Evolutionary conservation across 2,888 invertebrate genomes (phyloP), one percentile per base, ranked within the genome.

Genomic region (Philereme vetulata): DNA sequence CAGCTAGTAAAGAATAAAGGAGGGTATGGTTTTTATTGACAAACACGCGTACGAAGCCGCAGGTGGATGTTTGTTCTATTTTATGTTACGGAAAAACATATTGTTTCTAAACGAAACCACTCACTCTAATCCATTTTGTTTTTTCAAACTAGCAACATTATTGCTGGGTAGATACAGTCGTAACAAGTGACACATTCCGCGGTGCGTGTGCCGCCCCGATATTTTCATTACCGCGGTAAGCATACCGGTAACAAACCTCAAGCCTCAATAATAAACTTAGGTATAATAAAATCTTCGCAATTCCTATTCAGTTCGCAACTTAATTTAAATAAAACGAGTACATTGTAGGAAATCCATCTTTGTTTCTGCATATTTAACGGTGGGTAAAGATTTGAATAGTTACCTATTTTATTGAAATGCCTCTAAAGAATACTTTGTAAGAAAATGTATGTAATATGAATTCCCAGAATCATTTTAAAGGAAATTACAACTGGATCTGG

Each of bases 191-290:
- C 71, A 78, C 67, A 80, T 70, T 69, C 68, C 72, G 51, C 60
- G 63, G 60, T 70, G 72, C 72, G 77, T 78, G 78, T 80, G 83
- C 76, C 72, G 70, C 72, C 58, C 75, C 67, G 72, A 78, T 80
- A 80, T 84, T 56, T 86, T 86, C 85, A 85, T 86, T 84, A 80
- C 81, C 78, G 73, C 78, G 72, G 74, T 78, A 81, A 82, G 78
- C 68, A 75, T 71, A 70, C 68, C 68, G 72, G 74, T 72, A 78
- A 75, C 73, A 74, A 79, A 81, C 77, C 76, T 72, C 72, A 67
- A 76, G 81, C 77, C 76, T 72, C 72, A 67, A 76, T 54, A 54
- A 60, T 60, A 60, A 60, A 54, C 59, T 54, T 43, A 50, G 59
- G 46, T 60, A 54, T 51, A 21, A 21, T 21, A 60, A 60, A 59